Base-by-base conservation (phyloP, 1,140 invertebrate species). In the Cecropterus lyciades region DNA sequence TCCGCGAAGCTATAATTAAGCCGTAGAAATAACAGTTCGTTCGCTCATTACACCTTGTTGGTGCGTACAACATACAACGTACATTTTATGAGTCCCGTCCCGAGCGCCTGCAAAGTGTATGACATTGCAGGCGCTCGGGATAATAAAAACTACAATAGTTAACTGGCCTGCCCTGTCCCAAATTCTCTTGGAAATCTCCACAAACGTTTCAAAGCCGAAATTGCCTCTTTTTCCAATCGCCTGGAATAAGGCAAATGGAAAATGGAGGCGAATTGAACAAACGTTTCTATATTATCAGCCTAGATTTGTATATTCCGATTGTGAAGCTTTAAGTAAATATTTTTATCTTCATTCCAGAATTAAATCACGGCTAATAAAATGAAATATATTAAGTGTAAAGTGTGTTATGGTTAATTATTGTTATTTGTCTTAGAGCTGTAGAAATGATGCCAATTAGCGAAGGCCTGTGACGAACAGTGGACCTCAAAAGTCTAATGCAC, bases 211-310 rank as follows among this genome's bases (percentile, higher is more conserved):
- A 60, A 49, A 60, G 43, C 57, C 45, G 57, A 60, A 60, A 60
- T 60, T 60, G 57, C 57, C 57, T 60, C 45, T 49, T 60, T 46
- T 42, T 48, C 45, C 45, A 60, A 60, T 60, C 43, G 57, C 16
- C 57, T 37, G 57, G 57, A 60, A 60, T 60, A 60, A 60, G 45
- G 57, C 57, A 60, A 60, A 60, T 60, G 57, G 57, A 60, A 60
- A 49, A 60, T 60, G 17, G 45, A 60, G 30, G 43, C 43, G 43
- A 60, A 48, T 60, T 60, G 43, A 15, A 60, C 45, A 17, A 42
- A 14, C 24, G 30, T 5, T 60, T 60, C 48, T 30, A 60, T 60
- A 60, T 60, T 46, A 60, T 48, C 57, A 48, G 45, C 24, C 37
- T 48, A 37, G 27, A 37, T 17, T 48, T 46, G 43, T 30, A 37